phyloP scores from a whole-genome alignment of 1,140 invertebrate genomes.

The Lordiphosa clarofinis region DNA sequence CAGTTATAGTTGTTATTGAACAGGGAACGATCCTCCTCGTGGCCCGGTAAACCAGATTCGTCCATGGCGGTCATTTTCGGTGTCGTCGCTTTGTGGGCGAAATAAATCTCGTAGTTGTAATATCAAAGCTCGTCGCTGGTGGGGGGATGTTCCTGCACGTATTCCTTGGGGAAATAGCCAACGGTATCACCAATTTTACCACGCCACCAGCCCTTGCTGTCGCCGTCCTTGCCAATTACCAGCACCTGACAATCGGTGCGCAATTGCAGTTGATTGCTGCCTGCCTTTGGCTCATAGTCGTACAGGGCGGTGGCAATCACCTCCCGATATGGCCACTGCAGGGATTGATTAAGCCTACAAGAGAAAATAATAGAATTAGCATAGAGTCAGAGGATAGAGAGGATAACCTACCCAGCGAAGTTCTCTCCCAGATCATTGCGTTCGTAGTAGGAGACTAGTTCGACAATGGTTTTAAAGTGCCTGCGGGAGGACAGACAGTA shows the following conservation, averaged over 20 bases:
- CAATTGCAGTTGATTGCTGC: slow-evolving; percentile 88
- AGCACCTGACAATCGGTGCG: slow-evolving; percentile 89
- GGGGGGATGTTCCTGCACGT: slow-evolving; percentile 81
- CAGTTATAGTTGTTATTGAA: slow-evolving; percentile 13
- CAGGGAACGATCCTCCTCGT: slow-evolving; percentile 3
- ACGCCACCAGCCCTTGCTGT: slow-evolving; percentile 91
- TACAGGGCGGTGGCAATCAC: slow-evolving; percentile 88
- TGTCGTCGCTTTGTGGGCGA: slow-evolving; percentile 58
- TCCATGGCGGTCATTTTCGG: slow-evolving; percentile 50
- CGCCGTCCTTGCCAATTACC: slow-evolving; percentile 88
- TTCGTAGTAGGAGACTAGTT: slow-evolving; percentile 94
- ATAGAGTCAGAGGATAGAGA: neutral
- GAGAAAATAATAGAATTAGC: neutral
- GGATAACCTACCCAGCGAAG: slow-evolving; percentile 87
- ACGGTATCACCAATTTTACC: slow-evolving; percentile 85
- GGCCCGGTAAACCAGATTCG: slow-evolving; percentile 7
- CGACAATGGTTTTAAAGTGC: slow-evolving; percentile 93
- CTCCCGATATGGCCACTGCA: slow-evolving; percentile 88
- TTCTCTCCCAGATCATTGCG: slow-evolving; percentile 92
- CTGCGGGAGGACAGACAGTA: slow-evolving; percentile 94
- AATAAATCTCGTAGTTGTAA: slow-evolving; percentile 78
- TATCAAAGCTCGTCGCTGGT: slow-evolving; percentile 79
- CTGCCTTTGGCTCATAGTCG: slow-evolving; percentile 85
- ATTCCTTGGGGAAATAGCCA: slow-evolving; percentile 85
- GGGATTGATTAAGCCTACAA: slow-evolving; percentile 85